phyloP scores from a whole-genome alignment of 2,113 vertebrate genomes.

The Corythornis vintsioides region DNA sequence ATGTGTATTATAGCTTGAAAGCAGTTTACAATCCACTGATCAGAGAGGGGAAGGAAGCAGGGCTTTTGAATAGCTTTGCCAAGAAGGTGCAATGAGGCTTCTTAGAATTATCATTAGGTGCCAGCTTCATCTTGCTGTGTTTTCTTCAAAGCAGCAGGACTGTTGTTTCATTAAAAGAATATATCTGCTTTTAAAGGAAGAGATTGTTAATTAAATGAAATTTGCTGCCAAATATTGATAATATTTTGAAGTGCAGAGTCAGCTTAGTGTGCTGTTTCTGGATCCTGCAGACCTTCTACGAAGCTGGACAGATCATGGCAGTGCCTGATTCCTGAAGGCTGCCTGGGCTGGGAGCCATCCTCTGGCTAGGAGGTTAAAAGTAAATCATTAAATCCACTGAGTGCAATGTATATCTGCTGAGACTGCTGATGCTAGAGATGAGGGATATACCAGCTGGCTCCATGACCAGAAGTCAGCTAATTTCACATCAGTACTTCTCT shows the following conservation, averaged over 20 bases:
- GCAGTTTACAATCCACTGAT: background rate
- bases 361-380: background rate
- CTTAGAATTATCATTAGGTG: slow-evolving; percentile 44
- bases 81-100: slow-evolving; percentile 13
- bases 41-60: background rate
- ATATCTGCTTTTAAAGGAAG: slow-evolving; percentile 37
- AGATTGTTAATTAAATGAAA: slow-evolving; percentile 49
- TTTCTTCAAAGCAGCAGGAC: slow-evolving; percentile 38
- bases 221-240: slow-evolving; percentile 20
- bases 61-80: slow-evolving; percentile 34
- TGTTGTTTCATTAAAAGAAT: slow-evolving; percentile 28
- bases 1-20: slow-evolving; percentile 38
- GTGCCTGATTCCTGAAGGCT: background rate
- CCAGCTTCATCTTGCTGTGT: slow-evolving; percentile 37
- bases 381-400: background rate
- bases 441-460: background rate
- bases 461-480: background rate
- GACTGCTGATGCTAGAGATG: background rate
- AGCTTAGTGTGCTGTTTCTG: background rate
- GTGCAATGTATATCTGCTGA: background rate
- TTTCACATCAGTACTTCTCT: background rate
- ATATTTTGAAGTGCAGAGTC: background rate
- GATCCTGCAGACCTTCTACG: background rate
- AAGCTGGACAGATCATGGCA: background rate
- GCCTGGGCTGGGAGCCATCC: background rate